Percentiles rank a stretch among this genome's conserved stretches.
Evolutionary conservation across 2,888 invertebrate species (phyloP).

Genomic region (Steinernema scapterisci): DNA sequence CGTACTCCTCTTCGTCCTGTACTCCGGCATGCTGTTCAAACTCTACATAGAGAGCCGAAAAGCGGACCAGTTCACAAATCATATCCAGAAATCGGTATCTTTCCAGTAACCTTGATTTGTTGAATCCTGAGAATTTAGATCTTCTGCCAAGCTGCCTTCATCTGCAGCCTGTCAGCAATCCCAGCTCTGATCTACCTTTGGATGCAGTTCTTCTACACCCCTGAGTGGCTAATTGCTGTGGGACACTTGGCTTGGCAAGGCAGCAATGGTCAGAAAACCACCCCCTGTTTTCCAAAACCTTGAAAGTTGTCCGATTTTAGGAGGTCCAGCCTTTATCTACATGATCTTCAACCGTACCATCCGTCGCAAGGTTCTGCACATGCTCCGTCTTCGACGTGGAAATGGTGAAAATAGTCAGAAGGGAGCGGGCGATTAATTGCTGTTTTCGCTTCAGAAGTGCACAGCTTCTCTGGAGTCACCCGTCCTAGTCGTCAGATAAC

Average conservation of each 20-base stretch:
- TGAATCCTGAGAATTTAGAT: background rate
- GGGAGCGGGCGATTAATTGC: no score
- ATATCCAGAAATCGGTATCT: constrained; percentile 1
- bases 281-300: background rate
- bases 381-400: background rate
- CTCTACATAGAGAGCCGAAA: background rate
- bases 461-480: no score
- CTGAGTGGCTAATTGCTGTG: constrained; percentile 12
- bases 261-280: background rate
- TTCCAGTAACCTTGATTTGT: background rate
- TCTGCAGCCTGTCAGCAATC: constrained; percentile 7
- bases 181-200: constrained; percentile 1
- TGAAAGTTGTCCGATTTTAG: background rate
- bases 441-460: no score
- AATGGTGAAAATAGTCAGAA: background rate
- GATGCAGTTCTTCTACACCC: constrained; percentile 22
- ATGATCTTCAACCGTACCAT: constrained; percentile 11
- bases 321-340: constrained; percentile 26
- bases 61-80: background rate
- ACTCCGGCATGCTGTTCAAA: background rate
- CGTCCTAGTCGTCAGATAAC: no score
- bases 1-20: constrained; percentile 10
- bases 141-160: constrained; percentile 15
- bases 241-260: constrained; percentile 5
- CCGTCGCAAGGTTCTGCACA: background rate